Conservation (phyloP, 2,888 invertebrate species). For the Teinopalpus imperialis region DNA sequence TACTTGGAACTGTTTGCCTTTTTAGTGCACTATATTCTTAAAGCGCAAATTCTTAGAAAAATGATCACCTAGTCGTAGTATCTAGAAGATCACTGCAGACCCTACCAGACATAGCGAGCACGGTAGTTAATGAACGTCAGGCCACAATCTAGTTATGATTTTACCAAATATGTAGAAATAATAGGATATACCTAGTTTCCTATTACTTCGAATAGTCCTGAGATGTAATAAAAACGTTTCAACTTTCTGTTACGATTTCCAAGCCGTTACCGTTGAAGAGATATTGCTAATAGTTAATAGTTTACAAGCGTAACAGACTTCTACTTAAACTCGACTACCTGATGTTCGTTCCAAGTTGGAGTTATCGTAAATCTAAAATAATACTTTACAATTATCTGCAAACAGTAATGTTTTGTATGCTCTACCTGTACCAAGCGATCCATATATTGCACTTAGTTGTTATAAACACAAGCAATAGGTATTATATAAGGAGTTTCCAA, state of each 20-base stretch:
- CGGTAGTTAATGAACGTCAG: too few species aligned
- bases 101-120: too few species aligned
- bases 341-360: slow-evolving; percentile 21
- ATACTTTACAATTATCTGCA: slow-evolving; percentile 15
- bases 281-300: slow-evolving; percentile 13
- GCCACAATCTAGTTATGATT: too few species aligned
- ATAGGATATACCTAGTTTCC: too few species aligned
- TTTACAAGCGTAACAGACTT: slow-evolving; percentile 18
- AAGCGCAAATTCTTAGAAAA: too few species aligned
- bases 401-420: slow-evolving; percentile 10
- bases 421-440: slow-evolving; percentile 7
- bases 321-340: slow-evolving; percentile 14
- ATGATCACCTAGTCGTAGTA: too few species aligned
- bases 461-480: slow-evolving; percentile 18
- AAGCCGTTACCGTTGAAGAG: slow-evolving; percentile 2
- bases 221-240: too few species aligned
- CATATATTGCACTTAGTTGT: slow-evolving; percentile 21
- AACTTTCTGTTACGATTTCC: not conserved
- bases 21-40: too few species aligned
- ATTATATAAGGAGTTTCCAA: slow-evolving; percentile 27
- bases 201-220: too few species aligned
- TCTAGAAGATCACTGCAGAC: too few species aligned
- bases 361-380: slow-evolving; percentile 20
- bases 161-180: too few species aligned
- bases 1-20: too few species aligned